Base-by-base conservation (phyloP, 92 coral and sea anemone genomes). In the Zoanthus solanderi region DNA sequence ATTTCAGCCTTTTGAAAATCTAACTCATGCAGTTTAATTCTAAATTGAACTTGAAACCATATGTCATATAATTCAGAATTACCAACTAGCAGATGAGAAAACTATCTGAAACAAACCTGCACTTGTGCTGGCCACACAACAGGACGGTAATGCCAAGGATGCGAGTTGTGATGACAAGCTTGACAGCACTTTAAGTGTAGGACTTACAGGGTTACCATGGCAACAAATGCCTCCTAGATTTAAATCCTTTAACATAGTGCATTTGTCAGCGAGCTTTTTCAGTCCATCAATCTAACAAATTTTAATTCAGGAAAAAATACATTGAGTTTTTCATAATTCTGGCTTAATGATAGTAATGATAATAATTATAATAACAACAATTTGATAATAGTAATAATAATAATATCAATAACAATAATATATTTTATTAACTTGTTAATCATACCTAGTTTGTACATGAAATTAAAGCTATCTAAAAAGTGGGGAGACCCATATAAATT, bases 151-250 rank as follows among this genome's bases (percentile, higher is more conserved):
- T 2, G 52, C 37, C 47, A 78, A 56, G 28, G 83, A 78, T 15
- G 29, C 12, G 32, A 78, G 71, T 31, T 78, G 83, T 30, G 83
- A 30, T 0, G 44, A 23, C 82, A 77, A 52, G 67, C 29, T 78
- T 57, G 83, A 78, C 16, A 78, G 30, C n/a, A 57, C 71, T 29
- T 44, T 12, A 57, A 78, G 71, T 6, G 17, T 9, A 56, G 32
- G 83, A 37, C 15, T 31, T 32, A 8, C 48, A 5, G 83, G 71
- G n/a, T 78, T 23, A 16, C 52, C 83, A 78, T 31, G 52, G 52
- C 71, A 78, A 57, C 83, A 78, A 30, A 78, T 78, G 9, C 83
- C 83, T 78, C 83, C 83, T 0, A 78, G 83, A 37, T 67, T 78
- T 18, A 78, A 60, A 3, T 78, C 68, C 67, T 78, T 78, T 60